Base-by-base conservation (phyloP, 2,113 vertebrate genomes). In the Callithrix jacchus region DNA sequence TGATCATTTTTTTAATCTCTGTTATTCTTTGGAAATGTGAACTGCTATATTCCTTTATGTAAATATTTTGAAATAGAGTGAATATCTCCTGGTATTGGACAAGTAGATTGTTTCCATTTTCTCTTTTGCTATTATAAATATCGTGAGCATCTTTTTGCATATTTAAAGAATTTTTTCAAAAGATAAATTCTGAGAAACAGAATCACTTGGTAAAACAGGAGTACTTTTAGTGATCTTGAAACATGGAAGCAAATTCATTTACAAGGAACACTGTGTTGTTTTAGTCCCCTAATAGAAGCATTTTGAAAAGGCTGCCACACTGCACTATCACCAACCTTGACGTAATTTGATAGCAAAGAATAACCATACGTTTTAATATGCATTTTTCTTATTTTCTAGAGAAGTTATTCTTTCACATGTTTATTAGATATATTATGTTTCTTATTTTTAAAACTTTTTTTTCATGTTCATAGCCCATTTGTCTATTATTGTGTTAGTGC, bases 201-300 rank as follows among this genome's bases (percentile, higher is more conserved):
- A 93, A 82, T 90, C 49, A 87, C 91, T 97, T 97, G 84, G 54
- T 74, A 94, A 96, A 93, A 92, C 64, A 87, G 87, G 94, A 94
- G 37, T 89, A 86, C 88, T 87, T 93, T 93, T 97, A 95, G 94
- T 49, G 66, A 92, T 96, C 80, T 96, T 93, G 87, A 96, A 97
- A 96, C 80, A 84, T 6, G 84, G 74, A 95, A 64, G 42, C 70
- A 94, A 84, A 96, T 12, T 94, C 91, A 93, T 92, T 97, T 96
- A 82, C 66, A 96, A 86, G 58, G 42, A 94, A 94, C 77, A 81
- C 17, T 91, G 77, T 89, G 81, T 93, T 95, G 66, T 94, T 94
- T 92, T 94, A 82, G 90, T 94, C 76, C 91, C 80, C 76, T 95
- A 66, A 95, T 37, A 93, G 81, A 94, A 95, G 32, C 77, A 82